These are phyloP conservation scores for Carpatolechia fugitivella DNA, from an alignment of 2,888 invertebrate species.

Conservation along the genomic window DNA sequence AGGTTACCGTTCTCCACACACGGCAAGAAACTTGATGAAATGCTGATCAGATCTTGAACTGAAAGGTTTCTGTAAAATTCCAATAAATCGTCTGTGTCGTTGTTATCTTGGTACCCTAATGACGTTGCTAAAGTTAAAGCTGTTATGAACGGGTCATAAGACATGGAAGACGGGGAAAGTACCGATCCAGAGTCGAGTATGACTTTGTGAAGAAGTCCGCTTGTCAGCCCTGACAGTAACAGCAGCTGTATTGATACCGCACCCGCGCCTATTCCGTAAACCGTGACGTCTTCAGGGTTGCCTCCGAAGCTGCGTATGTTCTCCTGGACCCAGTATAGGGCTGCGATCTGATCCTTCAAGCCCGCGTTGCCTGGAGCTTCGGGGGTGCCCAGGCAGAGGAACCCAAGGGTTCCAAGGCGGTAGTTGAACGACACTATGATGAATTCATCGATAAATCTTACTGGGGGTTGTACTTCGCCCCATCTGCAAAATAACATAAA, in stretches of 20 bases:
- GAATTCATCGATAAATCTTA: conserved; percentile 45
- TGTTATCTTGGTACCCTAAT: conserved; percentile 59
- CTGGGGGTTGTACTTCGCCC: conserved; percentile 52
- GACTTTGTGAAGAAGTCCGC: conserved; percentile 53
- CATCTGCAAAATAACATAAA: conserved; percentile 51
- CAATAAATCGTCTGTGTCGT: conserved; percentile 34
- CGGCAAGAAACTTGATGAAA: conserved; percentile 43
- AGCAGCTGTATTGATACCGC: conserved; percentile 57
- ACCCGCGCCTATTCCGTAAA: conserved; percentile 62
- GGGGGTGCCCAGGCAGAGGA: conserved; percentile 53
- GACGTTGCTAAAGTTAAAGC: conserved; percentile 57
- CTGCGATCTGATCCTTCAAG: conserved; percentile 65
- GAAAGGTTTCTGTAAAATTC: conserved; percentile 42
- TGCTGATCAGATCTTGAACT: conserved; percentile 31
- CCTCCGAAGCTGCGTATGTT: conserved; percentile 67
- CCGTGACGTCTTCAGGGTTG: conserved; percentile 52
- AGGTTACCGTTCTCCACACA: conserved; percentile 49
- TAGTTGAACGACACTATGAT: conserved; percentile 64
- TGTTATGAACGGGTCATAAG: conserved; percentile 41
- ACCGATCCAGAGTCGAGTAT: conserved; percentile 64
- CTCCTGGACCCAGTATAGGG: conserved; percentile 63
- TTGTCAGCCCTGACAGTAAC: conserved; percentile 47
- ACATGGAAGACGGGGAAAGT: conserved; percentile 51
- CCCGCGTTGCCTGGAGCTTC: conserved; percentile 64
- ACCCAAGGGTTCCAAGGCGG: conserved; percentile 64